Evolutionary conservation across 2,113 vertebrate species (phyloP), one percentile per base, ranked within the genome.

Genomic region (Bambusicola thoracicus): DNA sequence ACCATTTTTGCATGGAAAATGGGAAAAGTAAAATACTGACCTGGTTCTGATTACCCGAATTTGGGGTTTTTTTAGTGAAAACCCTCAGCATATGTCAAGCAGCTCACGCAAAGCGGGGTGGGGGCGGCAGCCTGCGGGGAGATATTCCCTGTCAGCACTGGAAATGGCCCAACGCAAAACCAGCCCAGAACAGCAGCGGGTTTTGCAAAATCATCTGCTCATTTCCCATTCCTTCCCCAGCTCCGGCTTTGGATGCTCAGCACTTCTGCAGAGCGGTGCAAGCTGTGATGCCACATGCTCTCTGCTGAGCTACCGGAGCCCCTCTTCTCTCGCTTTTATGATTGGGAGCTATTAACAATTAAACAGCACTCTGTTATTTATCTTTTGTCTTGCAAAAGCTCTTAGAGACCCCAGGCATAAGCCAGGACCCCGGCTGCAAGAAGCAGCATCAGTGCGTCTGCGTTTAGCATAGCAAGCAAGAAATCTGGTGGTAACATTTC

Each of bases 201-300:
- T 90, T 79, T 56, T 85, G 85, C 67, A 55, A 88, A 66, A 81
- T 55, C 61, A 36, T 56, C 25, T n/a, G 87, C 74, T 70, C 44
- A 15, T 53, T 82, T 61, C 65, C 70, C 59, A 0, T 69, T 38
- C 81, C 70, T 79, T 61, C 76, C 6, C 43, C 66, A 59, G 81
- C 48, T 56, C 36, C 2, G 38, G 18, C 75, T 77, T 46, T 63
- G 88, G 70, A 53, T 91, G 88, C 88, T 95, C 84, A 93, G 91
- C 87, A 36, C 48, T 93, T 53, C 65, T 38, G 43, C 67, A 36
- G 13, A 85, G 65, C 43, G 14, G 58, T 22, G 43, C 84, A 89
- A 93, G 85, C 84, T 91, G 88, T 20, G 88, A 69, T 29, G 72
- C 92, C 85, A 83, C 89, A 67, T 86, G 67, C 59, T 93, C 73